phyloP scores from a whole-genome alignment of 2,113 vertebrate genomes.

The Mastomys coucha region DNA sequence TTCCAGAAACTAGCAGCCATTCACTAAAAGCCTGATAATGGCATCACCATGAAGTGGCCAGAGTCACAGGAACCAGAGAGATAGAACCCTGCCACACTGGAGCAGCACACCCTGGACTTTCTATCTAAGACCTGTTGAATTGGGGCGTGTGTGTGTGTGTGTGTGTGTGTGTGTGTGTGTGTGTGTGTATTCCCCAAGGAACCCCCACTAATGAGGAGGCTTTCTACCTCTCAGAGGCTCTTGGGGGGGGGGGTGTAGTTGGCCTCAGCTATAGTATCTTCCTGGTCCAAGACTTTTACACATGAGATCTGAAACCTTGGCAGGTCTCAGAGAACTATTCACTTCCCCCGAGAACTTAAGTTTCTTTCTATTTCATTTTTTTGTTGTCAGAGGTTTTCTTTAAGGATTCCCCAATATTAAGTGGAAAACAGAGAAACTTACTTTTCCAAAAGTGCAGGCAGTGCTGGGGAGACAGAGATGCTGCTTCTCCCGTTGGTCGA shows the following conservation, averaged over 20 bases:
- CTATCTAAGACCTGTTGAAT: neutral
- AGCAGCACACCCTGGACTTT: neutral
- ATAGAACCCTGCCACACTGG: neutral
- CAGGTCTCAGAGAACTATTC: neutral
- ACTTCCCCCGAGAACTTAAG: neutral
- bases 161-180: too few relatives aligned
- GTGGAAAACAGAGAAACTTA: slow-evolving; percentile 82
- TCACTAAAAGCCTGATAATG: neutral
- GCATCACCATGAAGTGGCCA: neutral
- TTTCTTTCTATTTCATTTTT: slow-evolving; percentile 33
- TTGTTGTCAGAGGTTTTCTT: neutral
- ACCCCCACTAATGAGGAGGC: neutral
- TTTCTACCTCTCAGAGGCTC: neutral
- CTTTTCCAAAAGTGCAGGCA: slow-evolving; percentile 90
- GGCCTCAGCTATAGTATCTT: neutral
- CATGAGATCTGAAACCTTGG: slow-evolving; percentile 1
- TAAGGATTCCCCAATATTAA: slow-evolving; percentile 6
- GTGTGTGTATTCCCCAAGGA: neutral
- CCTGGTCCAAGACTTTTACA: slow-evolving; percentile 19
- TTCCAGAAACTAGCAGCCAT: neutral
- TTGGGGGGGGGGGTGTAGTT: neutral
- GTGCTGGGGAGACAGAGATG: slow-evolving; percentile 84
- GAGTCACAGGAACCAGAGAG: neutral
- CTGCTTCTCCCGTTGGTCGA: slow-evolving; percentile 88
- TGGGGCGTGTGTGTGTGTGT: neutral